phyloP scores from a whole-genome alignment of 2,888 invertebrate genomes.

The Anagyrus pseudococci region DNA sequence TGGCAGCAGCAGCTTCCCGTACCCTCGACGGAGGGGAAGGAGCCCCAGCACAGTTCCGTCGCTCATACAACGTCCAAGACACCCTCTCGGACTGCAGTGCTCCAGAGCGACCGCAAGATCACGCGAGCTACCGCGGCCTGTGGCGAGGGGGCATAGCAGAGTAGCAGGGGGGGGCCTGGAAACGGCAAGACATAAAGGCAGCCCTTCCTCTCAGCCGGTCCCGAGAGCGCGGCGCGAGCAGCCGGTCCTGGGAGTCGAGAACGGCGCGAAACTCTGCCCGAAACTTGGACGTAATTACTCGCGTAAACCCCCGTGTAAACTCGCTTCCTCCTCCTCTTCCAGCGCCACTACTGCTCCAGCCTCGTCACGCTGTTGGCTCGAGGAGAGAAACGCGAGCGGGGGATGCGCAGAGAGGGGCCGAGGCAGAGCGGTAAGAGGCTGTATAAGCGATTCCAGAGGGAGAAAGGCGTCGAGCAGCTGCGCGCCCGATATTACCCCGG shows the following conservation, averaged over 20 bases:
- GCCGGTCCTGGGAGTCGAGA: no score
- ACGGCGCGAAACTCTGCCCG: slow-evolving; percentile 46
- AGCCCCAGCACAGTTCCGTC: background rate
- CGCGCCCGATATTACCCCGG: slow-evolving; percentile 34
- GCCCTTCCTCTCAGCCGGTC: slow-evolving; percentile 1
- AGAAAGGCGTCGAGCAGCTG: slow-evolving; percentile 46
- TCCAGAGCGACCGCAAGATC: no score
- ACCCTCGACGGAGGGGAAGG: background rate
- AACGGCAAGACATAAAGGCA: no score
- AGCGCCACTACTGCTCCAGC: slow-evolving; percentile 55
- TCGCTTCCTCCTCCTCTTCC: slow-evolving; percentile 45
- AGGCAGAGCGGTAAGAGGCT: no score
- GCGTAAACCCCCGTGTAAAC: slow-evolving; percentile 54
- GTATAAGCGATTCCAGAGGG: background rate
- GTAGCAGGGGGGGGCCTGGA: slow-evolving; percentile 11
- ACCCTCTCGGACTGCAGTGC: slow-evolving; percentile 25
- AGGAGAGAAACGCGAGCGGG: background rate
- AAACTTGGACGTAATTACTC: slow-evolving; percentile 61
- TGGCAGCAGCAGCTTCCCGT: slow-evolving; percentile 8
- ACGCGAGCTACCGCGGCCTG: background rate
- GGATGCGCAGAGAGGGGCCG: background rate
- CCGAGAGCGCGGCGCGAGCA: no score
- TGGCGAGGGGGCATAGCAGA: background rate
- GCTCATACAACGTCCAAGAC: background rate
- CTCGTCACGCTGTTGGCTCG: no score